These are phyloP conservation scores for Armadillidium nasatum DNA, from an alignment of 1,140 invertebrate genomes.

Conservation along the genomic window DNA sequence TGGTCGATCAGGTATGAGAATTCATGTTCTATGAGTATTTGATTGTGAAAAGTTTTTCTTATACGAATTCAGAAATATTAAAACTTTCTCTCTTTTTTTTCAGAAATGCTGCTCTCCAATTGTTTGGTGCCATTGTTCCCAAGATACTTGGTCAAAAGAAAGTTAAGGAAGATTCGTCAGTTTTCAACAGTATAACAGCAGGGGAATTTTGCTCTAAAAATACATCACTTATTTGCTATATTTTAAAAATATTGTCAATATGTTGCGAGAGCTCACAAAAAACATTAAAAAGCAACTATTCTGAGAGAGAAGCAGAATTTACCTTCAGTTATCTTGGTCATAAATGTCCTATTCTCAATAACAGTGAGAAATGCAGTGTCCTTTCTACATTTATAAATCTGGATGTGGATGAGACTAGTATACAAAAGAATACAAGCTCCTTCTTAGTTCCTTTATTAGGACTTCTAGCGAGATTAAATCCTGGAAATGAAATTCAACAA, in stretches of 20 bases:
- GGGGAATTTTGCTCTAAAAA: not conserved
- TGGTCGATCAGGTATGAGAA: not conserved
- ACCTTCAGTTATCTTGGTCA: not conserved
- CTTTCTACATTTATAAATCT: not conserved
- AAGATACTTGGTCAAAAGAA: not conserved
- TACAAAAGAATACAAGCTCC: not conserved
- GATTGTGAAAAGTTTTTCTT: too few species aligned
- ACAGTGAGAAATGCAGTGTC: not conserved
- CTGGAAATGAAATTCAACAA: not conserved
- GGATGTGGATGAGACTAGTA: too few species aligned
- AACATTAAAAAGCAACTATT: not conserved
- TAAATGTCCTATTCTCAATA: not conserved
- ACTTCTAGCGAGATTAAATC: not conserved
- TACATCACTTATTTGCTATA: not conserved
- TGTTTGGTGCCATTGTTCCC: not conserved
- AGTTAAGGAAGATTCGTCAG: not conserved
- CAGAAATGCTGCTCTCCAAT: not conserved
- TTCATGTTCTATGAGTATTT: too few species aligned
- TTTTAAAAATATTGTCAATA: not conserved
- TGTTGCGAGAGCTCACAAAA: not conserved
- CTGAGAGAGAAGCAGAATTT: not conserved
- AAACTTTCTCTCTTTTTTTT: not conserved
- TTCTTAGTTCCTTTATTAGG: not conserved
- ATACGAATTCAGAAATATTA: not conserved
- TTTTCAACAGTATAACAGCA: slow-evolving; percentile 1